phyloP scores from a whole-genome alignment of 2,113 vertebrate species.

The Irena cyanogastra region DNA sequence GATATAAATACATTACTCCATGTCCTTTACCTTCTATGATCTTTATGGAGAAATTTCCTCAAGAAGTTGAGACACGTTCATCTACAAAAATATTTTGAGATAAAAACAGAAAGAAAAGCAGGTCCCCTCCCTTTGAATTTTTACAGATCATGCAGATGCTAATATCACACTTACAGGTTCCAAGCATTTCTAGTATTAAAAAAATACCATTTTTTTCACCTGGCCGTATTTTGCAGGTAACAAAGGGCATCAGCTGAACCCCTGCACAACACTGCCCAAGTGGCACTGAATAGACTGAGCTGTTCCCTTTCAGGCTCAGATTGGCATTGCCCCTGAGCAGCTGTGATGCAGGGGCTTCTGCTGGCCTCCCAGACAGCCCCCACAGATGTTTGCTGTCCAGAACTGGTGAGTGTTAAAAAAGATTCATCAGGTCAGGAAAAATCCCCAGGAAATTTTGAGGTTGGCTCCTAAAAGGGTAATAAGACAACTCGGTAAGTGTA shows the following conservation, averaged over 20 bases:
- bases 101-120: neutral
- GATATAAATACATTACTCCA: neutral
- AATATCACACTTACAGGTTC: neutral
- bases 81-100: neutral
- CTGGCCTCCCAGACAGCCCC: neutral
- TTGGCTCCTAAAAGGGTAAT: neutral
- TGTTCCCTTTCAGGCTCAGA: neutral
- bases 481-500: constrained; percentile 27
- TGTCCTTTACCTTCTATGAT: neutral
- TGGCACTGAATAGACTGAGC: neutral
- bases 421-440: neutral
- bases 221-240: neutral
- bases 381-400: neutral
- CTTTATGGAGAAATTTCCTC: neutral
- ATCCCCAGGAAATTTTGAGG: neutral
- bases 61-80: neutral
- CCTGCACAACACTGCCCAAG: neutral
- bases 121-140: neutral
- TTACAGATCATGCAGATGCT: neutral
- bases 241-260: neutral
- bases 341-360: neutral
- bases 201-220: neutral
- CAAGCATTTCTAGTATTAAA: neutral
- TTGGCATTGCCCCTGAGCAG: neutral
- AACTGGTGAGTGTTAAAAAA: neutral